A percentile compares a stretch with the other conserved stretches of the same genome.
Evolutionary conservation across 2,888 invertebrate genomes (phyloP).

Genomic region (Synergus japonicus): DNA sequence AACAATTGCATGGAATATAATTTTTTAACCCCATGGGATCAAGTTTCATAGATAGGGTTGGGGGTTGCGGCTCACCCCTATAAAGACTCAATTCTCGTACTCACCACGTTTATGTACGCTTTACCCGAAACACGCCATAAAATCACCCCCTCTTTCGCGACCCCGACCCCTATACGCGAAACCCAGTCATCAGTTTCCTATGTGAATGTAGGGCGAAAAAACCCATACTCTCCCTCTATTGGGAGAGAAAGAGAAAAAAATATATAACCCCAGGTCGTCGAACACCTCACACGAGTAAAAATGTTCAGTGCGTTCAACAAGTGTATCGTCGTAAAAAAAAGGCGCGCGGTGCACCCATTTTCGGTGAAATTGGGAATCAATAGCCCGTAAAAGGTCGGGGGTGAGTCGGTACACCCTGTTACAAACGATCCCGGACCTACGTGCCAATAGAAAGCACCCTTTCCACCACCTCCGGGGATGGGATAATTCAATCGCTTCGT

Average conservation of each 20-base stretch:
- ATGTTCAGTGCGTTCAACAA: slow-evolving; percentile 73
- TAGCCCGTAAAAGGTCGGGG: slow-evolving; percentile 62
- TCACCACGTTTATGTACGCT: slow-evolving; percentile 65
- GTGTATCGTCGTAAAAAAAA: slow-evolving; percentile 74
- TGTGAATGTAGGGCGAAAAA: slow-evolving; percentile 68
- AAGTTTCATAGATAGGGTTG: neutral
- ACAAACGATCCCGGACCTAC: slow-evolving; percentile 30
- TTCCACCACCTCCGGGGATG: slow-evolving; percentile 43
- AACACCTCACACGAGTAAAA: slow-evolving; percentile 63
- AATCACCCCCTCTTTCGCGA: slow-evolving; percentile 66
- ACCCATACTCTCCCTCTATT: slow-evolving; percentile 68
- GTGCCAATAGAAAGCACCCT: slow-evolving; percentile 37
- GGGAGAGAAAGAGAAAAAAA: slow-evolving; percentile 61
- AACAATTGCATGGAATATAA: slow-evolving; percentile 43
- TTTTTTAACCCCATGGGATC: neutral
- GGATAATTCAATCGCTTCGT: slow-evolving; percentile 45
- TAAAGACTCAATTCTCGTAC: slow-evolving; percentile 54
- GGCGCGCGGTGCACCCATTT: slow-evolving; percentile 67
- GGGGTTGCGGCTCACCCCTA: neutral
- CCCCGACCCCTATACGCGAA: slow-evolving; percentile 47
- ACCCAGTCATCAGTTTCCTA: slow-evolving; percentile 62
- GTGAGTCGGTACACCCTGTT: slow-evolving; percentile 12
- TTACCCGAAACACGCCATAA: slow-evolving; percentile 71
- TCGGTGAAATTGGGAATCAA: slow-evolving; percentile 76
- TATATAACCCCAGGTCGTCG: slow-evolving; percentile 58